These are phyloP conservation scores for Rafetus swinhoei DNA, from an alignment of 2,113 vertebrate species.

Conservation along the genomic window DNA sequence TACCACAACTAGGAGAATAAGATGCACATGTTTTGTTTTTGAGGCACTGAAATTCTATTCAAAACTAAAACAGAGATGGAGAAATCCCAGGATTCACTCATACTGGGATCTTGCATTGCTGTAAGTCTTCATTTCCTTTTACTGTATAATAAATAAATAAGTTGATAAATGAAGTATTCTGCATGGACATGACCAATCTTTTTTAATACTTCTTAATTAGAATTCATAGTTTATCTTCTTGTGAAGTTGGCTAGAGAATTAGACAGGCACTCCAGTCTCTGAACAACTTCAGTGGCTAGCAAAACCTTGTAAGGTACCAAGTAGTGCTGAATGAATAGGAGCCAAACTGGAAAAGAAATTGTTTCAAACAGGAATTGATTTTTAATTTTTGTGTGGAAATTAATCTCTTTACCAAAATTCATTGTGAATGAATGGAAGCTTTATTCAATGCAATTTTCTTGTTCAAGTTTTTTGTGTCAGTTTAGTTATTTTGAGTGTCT, in stretches of 20 bases:
- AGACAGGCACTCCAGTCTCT: neutral
- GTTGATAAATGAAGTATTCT: neutral
- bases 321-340: neutral
- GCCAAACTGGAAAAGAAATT: neutral
- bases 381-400: neutral
- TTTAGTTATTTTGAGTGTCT: neutral
- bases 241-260: neutral
- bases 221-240: neutral
- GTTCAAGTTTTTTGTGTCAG: neutral
- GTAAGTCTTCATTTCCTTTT: neutral
- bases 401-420: neutral
- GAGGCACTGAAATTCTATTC: constrained; percentile 26
- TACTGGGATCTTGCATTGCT: neutral
- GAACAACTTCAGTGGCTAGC: neutral
- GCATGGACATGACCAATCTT: neutral
- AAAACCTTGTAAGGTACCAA: no score
- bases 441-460: neutral
- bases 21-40: neutral
- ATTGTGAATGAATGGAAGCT: neutral
- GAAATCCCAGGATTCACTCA: neutral
- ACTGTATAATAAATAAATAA: neutral
- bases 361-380: neutral
- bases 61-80: constrained; percentile 7
- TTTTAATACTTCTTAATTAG: neutral
- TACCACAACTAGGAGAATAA: constrained; percentile 27